phyloP scores from a whole-genome alignment of 2,888 invertebrate genomes.

The Minunthozetes semirufus region DNA sequence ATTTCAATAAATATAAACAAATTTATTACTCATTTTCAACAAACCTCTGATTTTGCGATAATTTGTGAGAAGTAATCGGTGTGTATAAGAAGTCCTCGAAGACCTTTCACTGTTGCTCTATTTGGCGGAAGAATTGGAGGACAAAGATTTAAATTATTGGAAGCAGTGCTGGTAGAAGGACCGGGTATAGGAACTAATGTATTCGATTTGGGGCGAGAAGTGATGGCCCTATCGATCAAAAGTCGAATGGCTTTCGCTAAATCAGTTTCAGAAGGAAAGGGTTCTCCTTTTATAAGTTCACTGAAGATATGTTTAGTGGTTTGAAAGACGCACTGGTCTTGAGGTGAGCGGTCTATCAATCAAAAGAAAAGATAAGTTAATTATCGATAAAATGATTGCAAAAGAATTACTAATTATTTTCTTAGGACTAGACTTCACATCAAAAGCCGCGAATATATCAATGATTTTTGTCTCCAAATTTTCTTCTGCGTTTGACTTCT shows the following conservation, averaged over 20 bases:
- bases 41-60: constrained; percentile 7
- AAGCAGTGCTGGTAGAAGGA: neutral
- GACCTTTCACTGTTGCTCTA: neutral
- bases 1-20: neutral
- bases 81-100: neutral
- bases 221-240: neutral
- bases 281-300: neutral
- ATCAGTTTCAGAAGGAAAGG: neutral
- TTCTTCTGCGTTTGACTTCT: neutral
- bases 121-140: constrained; percentile 24
- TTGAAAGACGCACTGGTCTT: constrained; percentile 14
- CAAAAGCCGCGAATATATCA: constrained; percentile 1
- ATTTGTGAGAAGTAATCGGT: constrained; percentile 19
- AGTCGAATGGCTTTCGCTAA: constrained; percentile 9
- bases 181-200: neutral
- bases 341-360: neutral
- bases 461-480: constrained; percentile 3
- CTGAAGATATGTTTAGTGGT: constrained; percentile 9
- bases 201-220: neutral
- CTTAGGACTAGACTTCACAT: neutral
- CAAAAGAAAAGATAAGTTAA: neutral
- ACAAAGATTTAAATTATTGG: neutral
- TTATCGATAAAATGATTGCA: neutral
- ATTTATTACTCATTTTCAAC: neutral
- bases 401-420: neutral